Evolutionary conservation across 2,888 invertebrate species (phyloP).

Genomic region (Hydrotaea diabolus): DNA sequence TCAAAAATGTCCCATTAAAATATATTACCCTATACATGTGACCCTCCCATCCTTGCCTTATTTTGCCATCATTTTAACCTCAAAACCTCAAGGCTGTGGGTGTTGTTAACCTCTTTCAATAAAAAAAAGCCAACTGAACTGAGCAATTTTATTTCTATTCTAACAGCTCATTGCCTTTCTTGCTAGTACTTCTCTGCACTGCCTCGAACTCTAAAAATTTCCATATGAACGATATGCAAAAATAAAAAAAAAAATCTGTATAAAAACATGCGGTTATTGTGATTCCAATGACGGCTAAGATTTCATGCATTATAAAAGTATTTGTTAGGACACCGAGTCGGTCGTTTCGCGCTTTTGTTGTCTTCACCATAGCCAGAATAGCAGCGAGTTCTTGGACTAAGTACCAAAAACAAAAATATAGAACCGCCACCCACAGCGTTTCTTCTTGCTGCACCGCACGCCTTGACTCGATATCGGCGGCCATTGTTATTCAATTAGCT

Average conservation of each 20-base stretch:
- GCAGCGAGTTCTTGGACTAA: background rate
- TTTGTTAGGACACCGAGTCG: background rate
- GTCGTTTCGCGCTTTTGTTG: background rate
- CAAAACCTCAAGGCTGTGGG: conserved; percentile 31
- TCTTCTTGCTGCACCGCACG: background rate
- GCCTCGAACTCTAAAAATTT: conserved; percentile 30
- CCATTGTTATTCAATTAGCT: conserved; percentile 29
- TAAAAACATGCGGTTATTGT: background rate
- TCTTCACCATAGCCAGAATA: background rate
- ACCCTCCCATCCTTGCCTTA: conserved; percentile 12
- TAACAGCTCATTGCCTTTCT: conserved; percentile 5
- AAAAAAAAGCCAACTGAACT: background rate
- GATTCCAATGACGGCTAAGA: background rate
- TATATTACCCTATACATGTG: conserved; percentile 3
- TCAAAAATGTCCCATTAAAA: conserved; percentile 7
- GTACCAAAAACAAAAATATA: background rate
- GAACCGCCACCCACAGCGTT: conserved; percentile 22
- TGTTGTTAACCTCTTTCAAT: conserved; percentile 13
- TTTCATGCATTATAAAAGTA: conserved; percentile 24
- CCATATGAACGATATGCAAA: conserved; percentile 36
- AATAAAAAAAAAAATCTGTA: background rate
- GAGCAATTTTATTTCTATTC: conserved; percentile 16
- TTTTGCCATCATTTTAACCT: background rate
- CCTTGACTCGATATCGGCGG: background rate
- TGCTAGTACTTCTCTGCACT: background rate